Base-by-base conservation (phyloP, 2,113 vertebrate species). In the Barbus barbus region DNA sequence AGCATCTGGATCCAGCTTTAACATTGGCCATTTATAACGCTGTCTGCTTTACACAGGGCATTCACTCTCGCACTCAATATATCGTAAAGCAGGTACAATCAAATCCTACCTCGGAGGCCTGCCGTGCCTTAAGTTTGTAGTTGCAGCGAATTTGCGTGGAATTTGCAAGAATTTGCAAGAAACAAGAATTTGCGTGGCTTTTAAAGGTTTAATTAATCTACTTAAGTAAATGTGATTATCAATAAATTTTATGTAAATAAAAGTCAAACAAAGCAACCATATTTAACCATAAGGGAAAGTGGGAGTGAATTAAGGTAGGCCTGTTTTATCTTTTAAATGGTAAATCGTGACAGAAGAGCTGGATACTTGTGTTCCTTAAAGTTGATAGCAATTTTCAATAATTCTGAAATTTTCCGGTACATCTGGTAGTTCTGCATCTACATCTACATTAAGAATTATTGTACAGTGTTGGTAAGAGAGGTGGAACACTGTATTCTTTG, bases 401-500 rank as follows among this genome's bases (percentile, higher is more conserved):
- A 9, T 33, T 9, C 14, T 33, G 31, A 16, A 67, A 67, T 33
- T 20, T 20, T 20, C 7, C 3, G 20, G 65, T 69, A 69, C 20
- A 69, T 69, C 18, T 41, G 67, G 33, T 71, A 38, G 20, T 22
- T 12, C 38, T 1, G 3, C 9, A 41, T 41, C 33, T 56, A 16
- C 48, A 51, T 36, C 69, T 72, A 72, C 0, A n/a, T 5, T 72
- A 24, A 3, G 38, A 44, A 14, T 24, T 5, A 13, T 14, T 26
- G 38, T 72, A 44, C 36, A n/a, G 38, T 16, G 33, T 22, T 41
- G n/a, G 7, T 26, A 8, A 26, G 3, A 53, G 26, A 14, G 5
- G 67, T 69, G 28, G 56, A 44, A 67, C 75, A 41, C 31, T 85
- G 88, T 87, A 78, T 85, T 85, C 83, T 11, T 81, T 86, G 87